Percentiles rank a stretch among this genome's conserved stretches.
These are phyloP conservation scores for Nothoprocta perdicaria DNA, from an alignment of 2,113 vertebrate species.

Conservation along the genomic window DNA sequence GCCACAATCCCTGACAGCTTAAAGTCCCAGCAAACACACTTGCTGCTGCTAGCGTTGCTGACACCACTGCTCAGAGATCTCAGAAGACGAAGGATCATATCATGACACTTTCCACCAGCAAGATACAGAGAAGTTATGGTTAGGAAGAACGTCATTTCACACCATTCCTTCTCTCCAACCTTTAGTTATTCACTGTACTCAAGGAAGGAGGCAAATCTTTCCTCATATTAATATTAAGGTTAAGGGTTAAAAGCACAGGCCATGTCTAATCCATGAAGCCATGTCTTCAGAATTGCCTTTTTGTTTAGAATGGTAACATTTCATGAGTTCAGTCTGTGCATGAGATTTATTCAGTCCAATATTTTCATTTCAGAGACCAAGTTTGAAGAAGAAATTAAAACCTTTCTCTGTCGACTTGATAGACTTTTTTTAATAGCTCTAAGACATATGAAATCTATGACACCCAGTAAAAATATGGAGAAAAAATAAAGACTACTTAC, in stretches of 20 bases:
- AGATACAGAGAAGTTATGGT: neutral
- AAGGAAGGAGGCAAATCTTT: too few species aligned
- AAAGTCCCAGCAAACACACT: neutral
- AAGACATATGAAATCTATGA: neutral
- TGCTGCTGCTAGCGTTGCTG: neutral
- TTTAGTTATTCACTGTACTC: neutral
- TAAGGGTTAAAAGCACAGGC: neutral
- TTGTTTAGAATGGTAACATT: neutral
- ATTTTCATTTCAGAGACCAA: neutral
- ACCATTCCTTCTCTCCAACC: neutral
- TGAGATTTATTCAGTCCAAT: rapidly evolving
- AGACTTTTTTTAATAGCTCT: neutral
- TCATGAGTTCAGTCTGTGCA: rapidly evolving
- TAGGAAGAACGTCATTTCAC: neutral
- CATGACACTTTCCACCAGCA: neutral
- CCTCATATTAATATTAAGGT: too few species aligned
- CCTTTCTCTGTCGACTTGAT: rapidly evolving
- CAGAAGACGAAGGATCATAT: neutral
- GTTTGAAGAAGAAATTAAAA: rapidly evolving
- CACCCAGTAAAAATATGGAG: rapidly evolving
- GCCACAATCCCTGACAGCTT: neutral
- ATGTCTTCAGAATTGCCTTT: neutral
- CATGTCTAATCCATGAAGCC: rapidly evolving
- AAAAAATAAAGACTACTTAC: constrained; percentile 79
- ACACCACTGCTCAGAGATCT: neutral